phyloP scores from a whole-genome alignment of 30 jellyfish, hydroid and myxozoan species.

The Sanderia malayensis region DNA sequence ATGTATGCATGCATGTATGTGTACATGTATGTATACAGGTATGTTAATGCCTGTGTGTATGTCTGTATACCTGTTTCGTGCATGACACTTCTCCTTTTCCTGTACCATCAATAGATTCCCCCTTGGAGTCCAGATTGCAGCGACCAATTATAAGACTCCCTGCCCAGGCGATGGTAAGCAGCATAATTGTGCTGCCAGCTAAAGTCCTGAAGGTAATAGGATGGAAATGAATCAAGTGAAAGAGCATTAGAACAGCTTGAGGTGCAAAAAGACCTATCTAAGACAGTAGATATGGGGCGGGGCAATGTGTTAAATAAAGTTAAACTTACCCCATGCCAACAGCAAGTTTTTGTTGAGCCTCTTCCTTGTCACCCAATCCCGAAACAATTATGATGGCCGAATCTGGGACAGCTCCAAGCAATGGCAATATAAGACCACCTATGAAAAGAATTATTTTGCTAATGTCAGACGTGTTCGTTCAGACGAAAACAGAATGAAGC shows the following conservation, averaged over 20 bases:
- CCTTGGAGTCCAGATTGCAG: conserved; percentile 60
- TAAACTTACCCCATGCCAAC: conserved; percentile 76
- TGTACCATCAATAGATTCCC: conserved; percentile 69
- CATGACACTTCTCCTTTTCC: conserved; percentile 59
- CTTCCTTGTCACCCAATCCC: conserved; percentile 60
- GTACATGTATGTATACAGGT: background rate
- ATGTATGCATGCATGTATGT: background rate
- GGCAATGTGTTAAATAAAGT: no score
- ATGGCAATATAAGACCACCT: conserved; percentile 69
- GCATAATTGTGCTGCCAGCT: conserved; percentile 86
- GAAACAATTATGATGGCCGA: conserved; percentile 68
- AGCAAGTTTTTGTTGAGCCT: conserved; percentile 62
- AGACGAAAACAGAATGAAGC: no score
- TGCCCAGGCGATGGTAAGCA: conserved; percentile 83
- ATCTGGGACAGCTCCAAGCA: conserved; percentile 81
- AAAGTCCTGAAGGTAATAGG: conserved; percentile 36
- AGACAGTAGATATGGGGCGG: no score
- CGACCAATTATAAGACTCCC: conserved; percentile 68
- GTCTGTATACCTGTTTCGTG: conserved; percentile 50
- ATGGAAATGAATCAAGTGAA: background rate
- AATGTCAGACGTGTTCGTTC: no score
- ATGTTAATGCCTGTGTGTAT: background rate
- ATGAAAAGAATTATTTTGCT: background rate
- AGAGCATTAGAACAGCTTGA: no score
- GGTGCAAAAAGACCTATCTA: no score